Percentiles rank a stretch among this genome's conserved stretches.
Conservation (phyloP, 2,113 vertebrate genomes). For the Neomonachus schauinslandi region DNA sequence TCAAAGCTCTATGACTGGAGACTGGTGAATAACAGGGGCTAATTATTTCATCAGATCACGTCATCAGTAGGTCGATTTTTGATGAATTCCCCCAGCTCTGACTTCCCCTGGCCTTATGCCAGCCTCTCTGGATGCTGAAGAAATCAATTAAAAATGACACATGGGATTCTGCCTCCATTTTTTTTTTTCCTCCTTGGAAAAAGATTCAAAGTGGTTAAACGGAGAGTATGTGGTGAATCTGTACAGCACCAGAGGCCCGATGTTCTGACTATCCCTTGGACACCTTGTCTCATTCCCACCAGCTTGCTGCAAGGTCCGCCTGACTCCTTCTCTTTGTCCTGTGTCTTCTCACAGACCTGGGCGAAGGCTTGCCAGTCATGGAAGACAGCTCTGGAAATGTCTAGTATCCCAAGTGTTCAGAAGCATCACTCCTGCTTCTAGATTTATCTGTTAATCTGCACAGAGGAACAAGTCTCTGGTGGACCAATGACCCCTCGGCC, state of each 20-base stretch:
- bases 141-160: conserved; percentile 84
- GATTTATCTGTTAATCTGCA: neutral
- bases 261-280: neutral
- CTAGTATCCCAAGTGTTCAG: neutral
- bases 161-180: conserved; percentile 62
- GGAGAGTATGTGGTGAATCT: neutral
- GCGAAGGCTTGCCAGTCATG: conserved; percentile 43
- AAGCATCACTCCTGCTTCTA: conserved; percentile 46
- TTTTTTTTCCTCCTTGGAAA: conserved; percentile 13
- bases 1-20: conserved; percentile 35
- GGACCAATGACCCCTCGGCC: rapidly evolving
- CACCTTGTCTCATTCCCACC: neutral
- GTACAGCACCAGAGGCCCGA: neutral
- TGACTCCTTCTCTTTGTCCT: neutral
- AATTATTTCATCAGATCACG: conserved; percentile 82
- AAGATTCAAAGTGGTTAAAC: conserved; percentile 62
- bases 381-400: conserved; percentile 29
- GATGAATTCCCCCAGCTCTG: conserved; percentile 73
- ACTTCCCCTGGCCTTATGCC: conserved; percentile 75
- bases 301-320: conserved; percentile 48
- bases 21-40: conserved; percentile 71
- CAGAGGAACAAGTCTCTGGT: neutral
- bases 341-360: conserved; percentile 59
- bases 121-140: conserved; percentile 61
- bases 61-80: conserved; percentile 75